phyloP scores from a whole-genome alignment of 2,113 vertebrate species.

The Asarcornis scutulata region DNA sequence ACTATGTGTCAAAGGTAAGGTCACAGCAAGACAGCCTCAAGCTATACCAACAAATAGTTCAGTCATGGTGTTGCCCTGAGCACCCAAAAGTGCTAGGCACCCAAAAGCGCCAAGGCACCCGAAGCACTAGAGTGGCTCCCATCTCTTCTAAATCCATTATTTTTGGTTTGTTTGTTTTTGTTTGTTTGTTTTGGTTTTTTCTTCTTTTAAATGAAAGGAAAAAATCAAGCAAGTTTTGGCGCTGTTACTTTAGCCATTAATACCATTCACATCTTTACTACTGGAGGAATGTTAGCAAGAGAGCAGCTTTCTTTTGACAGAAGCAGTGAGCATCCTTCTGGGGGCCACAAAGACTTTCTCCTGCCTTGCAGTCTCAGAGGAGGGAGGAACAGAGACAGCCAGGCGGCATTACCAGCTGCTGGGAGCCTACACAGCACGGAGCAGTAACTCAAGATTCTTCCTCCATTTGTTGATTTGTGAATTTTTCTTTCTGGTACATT shows the following conservation, averaged over 20 bases:
- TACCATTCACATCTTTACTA: neutral
- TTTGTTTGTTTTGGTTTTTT: too few species aligned
- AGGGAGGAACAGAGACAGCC: neutral
- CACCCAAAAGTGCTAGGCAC: too few species aligned
- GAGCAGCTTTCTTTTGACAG: neutral
- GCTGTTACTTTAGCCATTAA: neutral
- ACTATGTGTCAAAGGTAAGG: neutral
- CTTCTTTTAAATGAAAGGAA: too few species aligned
- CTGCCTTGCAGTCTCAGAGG: neutral
- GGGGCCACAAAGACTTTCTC: neutral
- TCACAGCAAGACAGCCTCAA: neutral
- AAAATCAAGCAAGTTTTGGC: neutral
- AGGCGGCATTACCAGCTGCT: neutral
- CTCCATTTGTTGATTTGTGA: neutral
- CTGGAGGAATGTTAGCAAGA: neutral
- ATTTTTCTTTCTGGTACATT: neutral
- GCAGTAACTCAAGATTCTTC: neutral
- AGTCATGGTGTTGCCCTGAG: accelerated
- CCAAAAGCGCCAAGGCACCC: neutral
- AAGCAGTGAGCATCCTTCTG: neutral
- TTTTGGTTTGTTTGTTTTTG: too few species aligned
- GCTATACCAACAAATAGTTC: neutral
- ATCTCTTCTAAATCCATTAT: neutral
- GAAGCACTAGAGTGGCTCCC: neutral
- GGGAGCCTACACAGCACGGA: neutral